Percentiles rank a stretch among this genome's conserved stretches.
phyloP scores from a whole-genome alignment of 1,140 invertebrate species.

The Anastatus disparis region DNA sequence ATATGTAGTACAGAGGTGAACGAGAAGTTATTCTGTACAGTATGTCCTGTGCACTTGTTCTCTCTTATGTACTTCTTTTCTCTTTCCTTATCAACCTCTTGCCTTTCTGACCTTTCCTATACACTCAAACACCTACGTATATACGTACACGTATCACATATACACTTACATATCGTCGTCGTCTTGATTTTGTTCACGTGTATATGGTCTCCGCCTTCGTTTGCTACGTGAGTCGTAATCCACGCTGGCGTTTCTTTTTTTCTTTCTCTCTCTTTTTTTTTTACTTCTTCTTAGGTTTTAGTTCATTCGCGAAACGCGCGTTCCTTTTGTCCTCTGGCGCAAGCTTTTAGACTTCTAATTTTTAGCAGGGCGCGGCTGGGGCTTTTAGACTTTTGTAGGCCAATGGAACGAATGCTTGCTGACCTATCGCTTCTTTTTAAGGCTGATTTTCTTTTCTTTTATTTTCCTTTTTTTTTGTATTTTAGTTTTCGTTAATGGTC shows the following conservation, averaged over 20 bases:
- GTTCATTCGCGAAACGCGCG: not conserved
- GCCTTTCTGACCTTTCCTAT: not conserved
- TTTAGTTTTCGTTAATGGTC: too few relatives aligned
- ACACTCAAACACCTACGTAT: not conserved
- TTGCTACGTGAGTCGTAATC: conserved; percentile 15
- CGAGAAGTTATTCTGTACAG: conserved; percentile 29
- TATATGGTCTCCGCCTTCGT: not conserved
- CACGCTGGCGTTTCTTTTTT: not conserved
- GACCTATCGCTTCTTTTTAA: conserved; percentile 17
- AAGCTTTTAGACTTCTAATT: conserved; percentile 26
- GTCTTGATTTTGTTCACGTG: conserved; percentile 9
- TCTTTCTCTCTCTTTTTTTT: not conserved
- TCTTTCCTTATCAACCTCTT: too few relatives aligned
- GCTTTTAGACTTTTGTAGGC: not conserved
- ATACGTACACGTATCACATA: not conserved
- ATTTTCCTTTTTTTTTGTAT: too few relatives aligned
- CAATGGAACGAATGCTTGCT: not conserved
- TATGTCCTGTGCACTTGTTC: conserved; percentile 15
- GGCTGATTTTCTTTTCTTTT: too few relatives aligned
- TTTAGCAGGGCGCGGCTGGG: not conserved
- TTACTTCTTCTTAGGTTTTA: not conserved
- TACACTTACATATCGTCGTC: too few relatives aligned
- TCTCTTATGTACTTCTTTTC: too few relatives aligned
- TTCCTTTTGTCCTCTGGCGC: not conserved
- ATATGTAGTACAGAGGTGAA: too few relatives aligned